These are phyloP conservation scores for Pantherophis vulpinus DNA, from an alignment of 2,797 vertebrate species.

Conservation along the genomic window DNA sequence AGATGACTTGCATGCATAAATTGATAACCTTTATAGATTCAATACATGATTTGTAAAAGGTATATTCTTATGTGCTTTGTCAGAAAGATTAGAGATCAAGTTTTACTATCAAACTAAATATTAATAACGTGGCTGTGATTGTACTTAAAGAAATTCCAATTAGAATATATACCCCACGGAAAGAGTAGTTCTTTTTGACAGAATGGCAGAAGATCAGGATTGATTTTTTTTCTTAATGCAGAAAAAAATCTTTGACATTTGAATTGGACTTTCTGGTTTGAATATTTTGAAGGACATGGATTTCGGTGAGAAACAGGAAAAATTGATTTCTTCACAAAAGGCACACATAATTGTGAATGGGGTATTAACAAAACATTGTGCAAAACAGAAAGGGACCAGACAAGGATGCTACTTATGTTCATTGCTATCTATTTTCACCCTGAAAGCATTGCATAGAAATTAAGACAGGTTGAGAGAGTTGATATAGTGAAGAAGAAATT, in stretches of 20 bases:
- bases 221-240: not conserved
- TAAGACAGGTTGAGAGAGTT: not conserved
- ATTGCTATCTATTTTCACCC: not conserved
- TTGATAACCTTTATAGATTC: not conserved
- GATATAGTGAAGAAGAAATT: not conserved
- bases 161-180: not conserved
- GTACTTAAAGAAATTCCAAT: not conserved
- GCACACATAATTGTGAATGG: not conserved
- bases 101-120: not conserved
- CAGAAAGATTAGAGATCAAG: not conserved
- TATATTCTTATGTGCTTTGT: not conserved
- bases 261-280: not conserved
- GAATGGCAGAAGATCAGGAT: not conserved
- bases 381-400: not conserved
- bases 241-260: not conserved
- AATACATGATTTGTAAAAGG: not conserved
- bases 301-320: not conserved
- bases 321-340: not conserved
- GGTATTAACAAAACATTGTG: too few species aligned
- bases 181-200: not conserved
- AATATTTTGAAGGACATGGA: not conserved
- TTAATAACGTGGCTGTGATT: not conserved
- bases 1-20: not conserved
- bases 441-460: not conserved
- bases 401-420: too few species aligned